A percentile compares a stretch with the other conserved stretches of the same genome.
Evolutionary conservation across 2,888 invertebrate species (phyloP).

Genomic region (Drosophila tripunctata): DNA sequence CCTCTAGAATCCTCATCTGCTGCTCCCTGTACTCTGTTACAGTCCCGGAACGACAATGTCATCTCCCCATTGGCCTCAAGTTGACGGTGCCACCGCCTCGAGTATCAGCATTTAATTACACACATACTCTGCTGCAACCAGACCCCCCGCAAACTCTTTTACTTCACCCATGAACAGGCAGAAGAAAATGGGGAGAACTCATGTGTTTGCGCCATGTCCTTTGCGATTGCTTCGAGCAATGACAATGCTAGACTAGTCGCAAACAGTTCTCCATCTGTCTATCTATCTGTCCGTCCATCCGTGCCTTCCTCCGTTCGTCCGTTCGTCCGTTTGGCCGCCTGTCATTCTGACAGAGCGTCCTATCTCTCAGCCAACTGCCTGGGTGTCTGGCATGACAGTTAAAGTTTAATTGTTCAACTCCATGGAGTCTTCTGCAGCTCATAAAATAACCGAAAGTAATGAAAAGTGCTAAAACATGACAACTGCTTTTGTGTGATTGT

Average conservation of each 20-base stretch:
- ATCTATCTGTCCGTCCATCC: background rate
- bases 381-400: constrained; percentile 1
- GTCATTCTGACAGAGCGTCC: constrained; percentile 13
- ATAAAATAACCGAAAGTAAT: constrained; percentile 37
- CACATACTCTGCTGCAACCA: constrained; percentile 3
- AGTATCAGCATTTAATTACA: constrained; percentile 75
- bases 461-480: constrained; percentile 45
- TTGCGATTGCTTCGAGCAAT: constrained; percentile 15
- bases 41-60: constrained; percentile 63
- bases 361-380: background rate
- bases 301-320: too few relatives aligned
- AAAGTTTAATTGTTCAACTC: constrained; percentile 35
- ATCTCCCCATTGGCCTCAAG: constrained; percentile 40
- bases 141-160: background rate
- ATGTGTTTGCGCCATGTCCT: constrained; percentile 10
- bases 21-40: background rate
- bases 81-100: constrained; percentile 34
- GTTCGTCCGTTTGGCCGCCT: background rate
- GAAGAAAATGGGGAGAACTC: background rate
- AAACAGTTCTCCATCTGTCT: constrained; percentile 6
- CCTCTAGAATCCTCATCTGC: background rate
- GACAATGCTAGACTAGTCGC: background rate
- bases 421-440: constrained; percentile 37
- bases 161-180: background rate
- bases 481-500: constrained; percentile 28